phyloP scores from a whole-genome alignment of 2,113 vertebrate species.

The Falcunculus frontatus region DNA sequence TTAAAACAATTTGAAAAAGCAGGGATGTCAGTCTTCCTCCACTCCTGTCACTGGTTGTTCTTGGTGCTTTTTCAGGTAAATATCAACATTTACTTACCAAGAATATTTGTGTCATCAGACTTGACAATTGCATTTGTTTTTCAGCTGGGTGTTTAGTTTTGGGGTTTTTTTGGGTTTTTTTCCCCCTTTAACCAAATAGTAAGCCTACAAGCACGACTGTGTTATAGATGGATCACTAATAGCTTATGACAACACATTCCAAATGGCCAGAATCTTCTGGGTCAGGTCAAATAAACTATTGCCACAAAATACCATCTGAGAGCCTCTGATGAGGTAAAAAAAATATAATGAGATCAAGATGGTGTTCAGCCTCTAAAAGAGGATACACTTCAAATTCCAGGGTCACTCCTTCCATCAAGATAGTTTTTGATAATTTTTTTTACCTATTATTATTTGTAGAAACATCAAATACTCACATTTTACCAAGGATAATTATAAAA shows the following conservation, averaged over 20 bases:
- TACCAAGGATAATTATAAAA: background rate
- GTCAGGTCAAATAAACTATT: conserved; percentile 56
- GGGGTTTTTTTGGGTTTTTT: background rate
- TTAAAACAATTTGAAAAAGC: background rate
- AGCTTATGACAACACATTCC: conserved; percentile 29
- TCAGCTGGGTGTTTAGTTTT: background rate
- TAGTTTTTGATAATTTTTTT: background rate
- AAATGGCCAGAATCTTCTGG: conserved; percentile 31
- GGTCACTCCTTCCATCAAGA: background rate
- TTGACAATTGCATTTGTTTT: background rate
- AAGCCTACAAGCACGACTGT: background rate
- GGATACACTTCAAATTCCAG: background rate
- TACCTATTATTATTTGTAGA: background rate
- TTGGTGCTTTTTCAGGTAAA: background rate
- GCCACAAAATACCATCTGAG: conserved; percentile 16
- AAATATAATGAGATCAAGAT: conserved; percentile 37
- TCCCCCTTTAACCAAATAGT: background rate
- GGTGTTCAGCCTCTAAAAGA: background rate
- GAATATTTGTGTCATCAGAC: background rate
- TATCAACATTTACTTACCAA: background rate
- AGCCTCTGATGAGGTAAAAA: background rate
- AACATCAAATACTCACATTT: background rate
- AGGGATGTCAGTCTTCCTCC: background rate
- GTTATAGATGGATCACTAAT: background rate
- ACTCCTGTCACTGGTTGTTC: background rate